phyloP scores from a whole-genome alignment of 2,888 invertebrate genomes.

The Pterostichus madidus region DNA sequence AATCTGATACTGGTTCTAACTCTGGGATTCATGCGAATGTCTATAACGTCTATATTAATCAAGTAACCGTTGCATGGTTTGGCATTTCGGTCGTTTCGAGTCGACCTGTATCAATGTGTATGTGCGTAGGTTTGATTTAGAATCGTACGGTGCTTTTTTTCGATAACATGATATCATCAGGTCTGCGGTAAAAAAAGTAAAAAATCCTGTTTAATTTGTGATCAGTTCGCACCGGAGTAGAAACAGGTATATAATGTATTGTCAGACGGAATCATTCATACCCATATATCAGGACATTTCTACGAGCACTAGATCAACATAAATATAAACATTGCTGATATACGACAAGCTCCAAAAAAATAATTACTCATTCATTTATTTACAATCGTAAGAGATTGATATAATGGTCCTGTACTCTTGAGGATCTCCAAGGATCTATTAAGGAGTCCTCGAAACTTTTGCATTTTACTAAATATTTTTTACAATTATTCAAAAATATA shows the following conservation, averaged over 20 bases:
- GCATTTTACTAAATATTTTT: no score
- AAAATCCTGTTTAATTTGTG: constrained; percentile 60
- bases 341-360: no score
- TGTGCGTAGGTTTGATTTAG: constrained; percentile 63
- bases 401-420: no score
- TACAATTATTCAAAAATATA: no score
- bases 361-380: no score
- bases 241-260: constrained; percentile 41
- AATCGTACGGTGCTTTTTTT: constrained; percentile 59
- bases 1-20: not conserved
- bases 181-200: constrained; percentile 47
- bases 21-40: constrained; percentile 33
- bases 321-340: not conserved
- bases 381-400: no score
- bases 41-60: constrained; percentile 54
- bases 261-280: constrained; percentile 53
- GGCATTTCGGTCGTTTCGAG: constrained; percentile 55
- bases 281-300: constrained; percentile 5
- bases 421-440: no score
- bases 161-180: constrained; percentile 63
- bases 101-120: constrained; percentile 37
- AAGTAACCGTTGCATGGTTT: constrained; percentile 53
- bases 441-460: no score
- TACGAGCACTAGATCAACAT: not conserved
- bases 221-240: constrained; percentile 46